phyloP scores from a whole-genome alignment of 2,797 vertebrate species.

The Aplochiton taeniatus region DNA sequence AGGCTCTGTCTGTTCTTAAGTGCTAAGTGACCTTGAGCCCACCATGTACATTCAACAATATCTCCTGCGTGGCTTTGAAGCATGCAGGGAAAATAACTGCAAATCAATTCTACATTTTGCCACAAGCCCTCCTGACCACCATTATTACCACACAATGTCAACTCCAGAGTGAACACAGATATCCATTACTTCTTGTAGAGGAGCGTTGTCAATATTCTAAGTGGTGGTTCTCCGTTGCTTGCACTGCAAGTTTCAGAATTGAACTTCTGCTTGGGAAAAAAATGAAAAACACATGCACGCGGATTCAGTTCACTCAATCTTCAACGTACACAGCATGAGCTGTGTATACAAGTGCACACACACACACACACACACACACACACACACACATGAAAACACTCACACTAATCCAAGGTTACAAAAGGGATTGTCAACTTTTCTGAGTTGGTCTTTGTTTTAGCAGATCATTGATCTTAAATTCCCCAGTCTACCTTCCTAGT shows the following conservation, averaged over 20 bases:
- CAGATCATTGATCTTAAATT: too few relatives aligned
- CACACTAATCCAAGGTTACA: background rate
- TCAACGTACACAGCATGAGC: background rate
- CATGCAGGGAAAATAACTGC: slow-evolving; percentile 67
- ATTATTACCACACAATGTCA: slow-evolving; percentile 78
- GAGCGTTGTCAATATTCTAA: slow-evolving; percentile 70
- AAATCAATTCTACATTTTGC: slow-evolving; percentile 74
- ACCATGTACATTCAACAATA: slow-evolving; percentile 63
- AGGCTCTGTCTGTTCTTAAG: slow-evolving; percentile 75
- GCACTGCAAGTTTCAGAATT: slow-evolving; percentile 68
- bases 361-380: slow-evolving; percentile 9
- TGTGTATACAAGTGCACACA: background rate
- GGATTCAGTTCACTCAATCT: slow-evolving; percentile 9
- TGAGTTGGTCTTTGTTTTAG: background rate
- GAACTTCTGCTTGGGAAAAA: slow-evolving; percentile 56
- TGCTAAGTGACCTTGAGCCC: slow-evolving; percentile 75
- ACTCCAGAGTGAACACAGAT: slow-evolving; percentile 65
- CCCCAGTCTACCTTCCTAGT: background rate
- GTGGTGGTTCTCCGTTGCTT: slow-evolving; percentile 66
- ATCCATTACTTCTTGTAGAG: slow-evolving; percentile 63
- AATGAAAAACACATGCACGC: slow-evolving; percentile 26
- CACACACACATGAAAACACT: background rate
- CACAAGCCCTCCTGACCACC: slow-evolving; percentile 61
- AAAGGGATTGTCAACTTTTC: background rate
- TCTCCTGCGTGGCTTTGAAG: slow-evolving; percentile 64